Evolutionary conservation across 1,140 invertebrate genomes (phyloP), one percentile per base, ranked within the genome.

Genomic region (Rhopalosiphum padi): DNA sequence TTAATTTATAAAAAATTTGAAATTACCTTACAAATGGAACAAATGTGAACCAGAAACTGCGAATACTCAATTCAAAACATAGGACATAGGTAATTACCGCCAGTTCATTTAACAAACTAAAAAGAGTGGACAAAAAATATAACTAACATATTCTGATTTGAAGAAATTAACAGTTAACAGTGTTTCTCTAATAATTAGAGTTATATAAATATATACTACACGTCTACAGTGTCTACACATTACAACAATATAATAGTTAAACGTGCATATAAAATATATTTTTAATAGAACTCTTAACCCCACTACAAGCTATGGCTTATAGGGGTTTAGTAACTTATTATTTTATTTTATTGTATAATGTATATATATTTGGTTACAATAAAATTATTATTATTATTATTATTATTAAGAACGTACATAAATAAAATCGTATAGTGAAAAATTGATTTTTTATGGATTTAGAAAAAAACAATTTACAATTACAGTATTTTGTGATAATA

Each of bases 381-480:
- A n/a, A n/a, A n/a, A n/a, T n/a, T n/a, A n/a, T n/a, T n/a, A n/a
- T n/a, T n/a, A n/a, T n/a, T n/a, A n/a, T n/a, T n/a, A n/a, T n/a
- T n/a, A n/a, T n/a, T n/a, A n/a, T n/a, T n/a, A n/a, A 77, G 30
- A 21, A 77, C 15, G n/a, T 77, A 30, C n/a, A 15, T 85, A 23
- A 4, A 85, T 41, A 85, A 15, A 85, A 85, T 25, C 43, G 2
- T 85, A 85, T 41, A 25, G 82, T 25, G 22, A 1, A 0, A 43
- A 85, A 85, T 85, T 25, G 37, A 22, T 85, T 85, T 7, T 23
- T 11, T 9, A 9, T 23, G 37, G 1, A 3, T 83, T 83, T 83
- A 86, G 15, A 41, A 87, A 43, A 87, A 48, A 87, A 87, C 43
- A 87, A 87, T 87, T 87, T 87, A n/a, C 41, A 87, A 48, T 11